Evolutionary conservation across 92 coral and sea anemone species (phyloP), one percentile per base, ranked within the genome.

Genomic region (Epizoanthus ramosus): DNA sequence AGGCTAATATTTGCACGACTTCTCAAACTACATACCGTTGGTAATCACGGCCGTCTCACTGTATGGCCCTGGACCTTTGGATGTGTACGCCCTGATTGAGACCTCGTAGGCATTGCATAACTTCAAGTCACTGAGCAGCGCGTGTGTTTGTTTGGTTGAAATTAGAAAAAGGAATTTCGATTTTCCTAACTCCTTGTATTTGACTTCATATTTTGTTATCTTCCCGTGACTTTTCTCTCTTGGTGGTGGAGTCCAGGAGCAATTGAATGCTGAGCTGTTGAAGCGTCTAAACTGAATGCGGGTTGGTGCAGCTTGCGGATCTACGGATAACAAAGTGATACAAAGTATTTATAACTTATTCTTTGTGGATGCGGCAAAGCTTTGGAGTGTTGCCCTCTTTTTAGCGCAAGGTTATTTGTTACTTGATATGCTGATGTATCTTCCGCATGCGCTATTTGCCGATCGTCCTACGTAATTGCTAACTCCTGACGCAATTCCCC

Each of bases 161-260:
- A 37, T 37, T 37, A 37, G 43, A 1, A 37, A 37, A 37, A 2
- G 31, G 1, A 28, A 28, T 28, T 28, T 28, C 1, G 31, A 28
- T 28, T 28, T 28, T 2, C 7, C 16, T 28, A 57, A 3, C 18
- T 75, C 54, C 7, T 47, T 8, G 54, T 47, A 75, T 3, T 0
- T 58, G 3, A 75, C 68, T 5, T 56, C 68, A 75, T 75, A 75
- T 3, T 50, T 6, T 3, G 5, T 39, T 15, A 75, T 75, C 25
- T 8, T 75, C 2, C 80, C 80, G 19, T 74, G 80, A 12, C 80
- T 74, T 25, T 74, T 74, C 37, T 57, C 80, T 31, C 28, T 35
- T 4, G 80, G n/a, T 15, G 56, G 80, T 19, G 80, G 80, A 50
- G 67, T 37, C 80, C 68, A 75, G 1, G 80, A 57, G 45, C 56